Base-by-base conservation (phyloP, 2,797 vertebrate species). In the Periparus ater region DNA sequence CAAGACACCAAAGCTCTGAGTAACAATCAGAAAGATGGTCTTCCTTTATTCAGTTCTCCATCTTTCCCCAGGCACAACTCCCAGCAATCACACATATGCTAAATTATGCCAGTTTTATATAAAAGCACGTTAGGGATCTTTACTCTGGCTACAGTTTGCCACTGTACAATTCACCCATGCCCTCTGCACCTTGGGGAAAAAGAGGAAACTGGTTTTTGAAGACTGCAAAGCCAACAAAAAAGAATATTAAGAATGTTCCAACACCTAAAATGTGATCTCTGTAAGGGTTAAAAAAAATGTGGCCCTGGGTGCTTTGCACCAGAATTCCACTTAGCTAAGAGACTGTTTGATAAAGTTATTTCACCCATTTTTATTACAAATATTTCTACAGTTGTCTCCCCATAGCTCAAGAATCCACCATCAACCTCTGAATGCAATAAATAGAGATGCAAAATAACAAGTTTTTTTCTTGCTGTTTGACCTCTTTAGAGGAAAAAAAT, bases 341-440 rank as follows among this genome's bases (percentile, higher is more conserved):
- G 12, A 63, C 6, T 67, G 21, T 14, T 72, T 38, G 75, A 73
- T 51, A 7, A 71, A 75, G 62, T n/a, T 71, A 76, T 71, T 82
- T 81, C 45, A 58, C 45, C 19, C 13, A 70, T 26, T 88, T 76
- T 36, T 79, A 45, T 44, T 48, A 34, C 5, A 44, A 0, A 21
- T 22, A 65, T 62, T 71, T 77, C 73, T 77, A 63, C 27, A 61
- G 54, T 51, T 76, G 19, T 57, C 40, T 83, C 50, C 20, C n/a
- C 21, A 17, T 9, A 72, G 38, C 26, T 42, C 30, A 72, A 53
- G 48, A 92, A 91, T 22, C 45, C 47, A 85, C n/a, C 34, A 51
- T 5, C 0, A 0, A 77, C 47, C n/a, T 82, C 60, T 9, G 17
- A 54, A 30, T 16, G 16, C 0, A 5, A 67, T 27, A 61, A 48